Evolutionary conservation across 2,113 vertebrate species (phyloP), one percentile per base, ranked within the genome.

Genomic region (Greenwoodochromis staneri): DNA sequence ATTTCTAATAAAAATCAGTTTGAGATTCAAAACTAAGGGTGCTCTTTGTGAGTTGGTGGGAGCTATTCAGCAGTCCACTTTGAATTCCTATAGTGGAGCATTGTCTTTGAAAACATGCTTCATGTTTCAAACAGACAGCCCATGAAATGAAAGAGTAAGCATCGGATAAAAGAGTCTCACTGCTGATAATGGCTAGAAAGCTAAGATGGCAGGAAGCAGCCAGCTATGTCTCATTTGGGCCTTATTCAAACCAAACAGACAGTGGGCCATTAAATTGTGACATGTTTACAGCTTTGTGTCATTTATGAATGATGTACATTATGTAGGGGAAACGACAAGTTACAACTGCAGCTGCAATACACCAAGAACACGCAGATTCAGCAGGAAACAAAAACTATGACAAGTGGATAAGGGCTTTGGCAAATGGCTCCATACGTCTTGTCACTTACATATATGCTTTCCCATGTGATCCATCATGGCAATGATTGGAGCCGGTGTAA

Each of bases 91-190:
- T 21, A 86, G 87, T 27, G 82, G 71, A 59, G 90, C 49, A 89
- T 89, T 90, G 93, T 93, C 88, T 95, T 93, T 94, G 92, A 94
- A 95, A 94, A 89, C 34, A 36, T 47, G 88, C 90, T 93, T 87
- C 90, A 91, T 90, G 93, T 91, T 93, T 94, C 92, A 95, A 94
- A 92, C 92, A 88, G 92, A 81, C 87, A 49, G 87, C 89, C 85
- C 90, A 89, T 87, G 92, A 95, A 92, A 95, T 95, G 83, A 94
- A 94, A 93, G 88, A 61, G 85, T 86, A 42, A 92, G 91, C 85
- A 82, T 54, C 9, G 57, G 93, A 94, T 94, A 88, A 93, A 92
- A 90, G 86, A 86, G 88, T 71, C 82, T 86, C 86, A 61, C 57
- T 90, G 90, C 89, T 88, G 90, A 88, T 90, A 73, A 89, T 84